These are phyloP conservation scores for Pipistrellus nathusii DNA, from an alignment of 2,797 vertebrate species.

Conservation along the genomic window DNA sequence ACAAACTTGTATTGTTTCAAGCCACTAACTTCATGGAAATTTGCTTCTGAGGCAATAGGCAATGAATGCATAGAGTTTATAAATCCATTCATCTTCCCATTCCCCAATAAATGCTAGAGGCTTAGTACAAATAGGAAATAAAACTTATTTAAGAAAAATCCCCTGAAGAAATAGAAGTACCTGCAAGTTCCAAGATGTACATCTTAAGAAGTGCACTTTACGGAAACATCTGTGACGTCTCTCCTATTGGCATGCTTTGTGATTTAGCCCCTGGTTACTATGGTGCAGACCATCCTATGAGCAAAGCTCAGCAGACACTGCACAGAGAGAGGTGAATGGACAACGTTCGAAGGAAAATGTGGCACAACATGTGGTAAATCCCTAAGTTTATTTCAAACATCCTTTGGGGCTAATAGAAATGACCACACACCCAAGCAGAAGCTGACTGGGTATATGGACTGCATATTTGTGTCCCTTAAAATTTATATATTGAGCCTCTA, in stretches of 20 bases:
- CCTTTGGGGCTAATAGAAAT: not conserved
- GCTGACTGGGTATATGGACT: not conserved
- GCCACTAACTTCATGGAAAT: not conserved
- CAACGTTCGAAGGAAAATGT: not conserved
- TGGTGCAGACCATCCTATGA: not conserved
- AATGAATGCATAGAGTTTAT: not conserved
- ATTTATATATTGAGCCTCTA: not conserved
- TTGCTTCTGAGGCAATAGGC: not conserved
- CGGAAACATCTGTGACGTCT: not conserved
- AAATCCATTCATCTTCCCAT: not conserved
- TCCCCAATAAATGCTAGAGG: not conserved
- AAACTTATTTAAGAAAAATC: not conserved
- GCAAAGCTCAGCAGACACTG: not conserved
- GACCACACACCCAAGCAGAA: not conserved
- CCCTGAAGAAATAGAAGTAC: not conserved
- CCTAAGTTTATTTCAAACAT: not conserved
- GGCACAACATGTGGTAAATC: not conserved
- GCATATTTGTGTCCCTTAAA: not conserved
- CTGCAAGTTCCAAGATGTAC: not conserved
- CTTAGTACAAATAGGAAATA: not conserved
- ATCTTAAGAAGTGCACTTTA: not conserved
- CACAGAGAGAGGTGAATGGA: not conserved
- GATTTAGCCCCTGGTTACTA: not conserved
- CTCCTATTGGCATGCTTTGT: not conserved
- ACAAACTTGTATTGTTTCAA: not conserved